A percentile compares a stretch with the other conserved stretches of the same genome.
These are phyloP conservation scores for Atherinosoma microstoma DNA, from an alignment of 2,797 vertebrate genomes.

Conservation along the genomic window DNA sequence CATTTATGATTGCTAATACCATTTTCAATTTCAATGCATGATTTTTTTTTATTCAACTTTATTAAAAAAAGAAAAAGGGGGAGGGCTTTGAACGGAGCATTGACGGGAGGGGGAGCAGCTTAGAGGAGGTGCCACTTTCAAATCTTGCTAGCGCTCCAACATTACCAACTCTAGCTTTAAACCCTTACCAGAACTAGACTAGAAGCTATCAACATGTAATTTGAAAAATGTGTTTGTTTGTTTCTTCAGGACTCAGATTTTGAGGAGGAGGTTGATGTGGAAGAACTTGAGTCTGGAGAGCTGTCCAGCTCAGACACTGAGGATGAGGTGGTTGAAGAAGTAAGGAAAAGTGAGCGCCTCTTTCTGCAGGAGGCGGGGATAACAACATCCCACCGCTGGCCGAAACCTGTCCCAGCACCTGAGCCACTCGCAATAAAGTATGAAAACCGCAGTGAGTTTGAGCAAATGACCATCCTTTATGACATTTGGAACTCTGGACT, in stretches of 20 bases:
- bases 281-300: constrained; percentile 85
- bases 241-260: constrained; percentile 69
- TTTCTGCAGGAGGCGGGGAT: constrained; percentile 84
- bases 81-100: no score
- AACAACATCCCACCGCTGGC: constrained; percentile 61
- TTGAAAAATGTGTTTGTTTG: neutral
- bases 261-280: constrained; percentile 86
- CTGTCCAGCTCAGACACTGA: constrained; percentile 82
- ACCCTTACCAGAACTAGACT: no score
- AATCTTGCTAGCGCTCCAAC: no score
- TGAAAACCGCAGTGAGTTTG: constrained; percentile 90
- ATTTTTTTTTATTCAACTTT: neutral
- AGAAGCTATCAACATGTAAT: neutral
- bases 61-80: neutral
- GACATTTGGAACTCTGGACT: constrained; percentile 95
- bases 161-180: no score
- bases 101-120: no score
- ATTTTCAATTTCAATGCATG: neutral
- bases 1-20: neutral
- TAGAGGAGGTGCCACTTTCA: no score
- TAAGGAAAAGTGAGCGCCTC: constrained; percentile 84
- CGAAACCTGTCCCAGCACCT: constrained; percentile 50
- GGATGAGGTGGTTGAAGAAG: constrained; percentile 80
- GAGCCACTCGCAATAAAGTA: constrained; percentile 38
- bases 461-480: constrained; percentile 95